Percentiles rank a stretch among this genome's conserved stretches.
Conservation (phyloP, 2,888 invertebrate species). For the Mechanitis mazaeus region DNA sequence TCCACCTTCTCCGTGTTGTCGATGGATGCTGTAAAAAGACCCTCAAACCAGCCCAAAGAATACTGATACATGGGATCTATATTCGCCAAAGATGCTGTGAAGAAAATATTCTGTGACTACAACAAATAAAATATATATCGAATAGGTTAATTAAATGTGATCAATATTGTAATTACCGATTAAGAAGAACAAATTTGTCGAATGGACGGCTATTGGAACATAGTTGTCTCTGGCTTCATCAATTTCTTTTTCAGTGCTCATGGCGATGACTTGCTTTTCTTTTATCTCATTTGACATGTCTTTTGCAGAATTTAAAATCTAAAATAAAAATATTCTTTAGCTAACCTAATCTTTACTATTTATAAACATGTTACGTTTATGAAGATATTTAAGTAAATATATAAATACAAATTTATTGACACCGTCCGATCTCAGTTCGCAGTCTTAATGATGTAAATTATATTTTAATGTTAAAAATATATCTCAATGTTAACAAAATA, state of each 20-base stretch:
- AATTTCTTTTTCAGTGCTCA: constrained; percentile 92
- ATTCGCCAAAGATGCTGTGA: constrained; percentile 86
- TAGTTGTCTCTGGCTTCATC: constrained; percentile 90
- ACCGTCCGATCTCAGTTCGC: too few species aligned
- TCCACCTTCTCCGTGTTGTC: constrained; percentile 92
- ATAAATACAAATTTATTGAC: too few species aligned
- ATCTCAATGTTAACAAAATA: too few species aligned
- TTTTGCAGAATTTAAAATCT: constrained; percentile 93
- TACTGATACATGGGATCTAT: constrained; percentile 99
- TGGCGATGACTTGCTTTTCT: constrained; percentile 92
- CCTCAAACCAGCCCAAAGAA: constrained; percentile 95
- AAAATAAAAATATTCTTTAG: constrained; percentile 26
- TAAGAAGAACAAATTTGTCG: constrained; percentile 93
- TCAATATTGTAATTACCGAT: constrained; percentile 75
- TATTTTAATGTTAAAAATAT: too few species aligned
- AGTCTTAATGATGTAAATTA: too few species aligned
- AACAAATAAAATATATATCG: too few species aligned
- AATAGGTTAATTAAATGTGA: neutral
- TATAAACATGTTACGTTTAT: too few species aligned
- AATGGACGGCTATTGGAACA: constrained; percentile 92
- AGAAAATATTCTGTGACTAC: constrained; percentile 6
- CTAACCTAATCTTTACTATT: neutral
- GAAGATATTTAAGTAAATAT: too few species aligned
- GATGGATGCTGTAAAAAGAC: constrained; percentile 89
- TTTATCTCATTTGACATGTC: constrained; percentile 92